Base-by-base conservation (phyloP, 2,113 vertebrate genomes). In the Zosterops pallidus region DNA sequence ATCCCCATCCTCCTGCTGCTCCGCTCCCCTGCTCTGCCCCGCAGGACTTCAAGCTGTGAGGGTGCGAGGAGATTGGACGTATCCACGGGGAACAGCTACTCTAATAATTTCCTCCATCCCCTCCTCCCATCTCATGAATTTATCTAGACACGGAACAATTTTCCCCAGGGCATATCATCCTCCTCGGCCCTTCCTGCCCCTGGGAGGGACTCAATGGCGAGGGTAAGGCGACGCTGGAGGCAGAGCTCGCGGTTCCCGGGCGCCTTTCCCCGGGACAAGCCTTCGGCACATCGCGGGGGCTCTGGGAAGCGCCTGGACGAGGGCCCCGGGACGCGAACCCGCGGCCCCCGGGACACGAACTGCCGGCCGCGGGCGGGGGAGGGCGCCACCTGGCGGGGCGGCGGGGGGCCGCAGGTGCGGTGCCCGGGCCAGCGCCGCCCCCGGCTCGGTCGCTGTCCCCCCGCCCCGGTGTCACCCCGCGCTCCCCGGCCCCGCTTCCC, bases 71-170 rank as follows among this genome's bases (percentile, higher is more conserved):
- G 16, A 29, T 4, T 0, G 24, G 9, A 18, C 4, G 3, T 10
- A 6, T 21, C 3, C 68, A 23, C 0, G 9, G 22, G 4, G 65
- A 79, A 57, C 0, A 25, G 41, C 20, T 55, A 13, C 71, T 62
- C 20, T 2, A 19, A n/a, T 8, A 1, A 16, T 41, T 41, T 39
- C 33, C 60, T 33, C 65, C 82, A 22, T 18, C 17, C 17, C 4
- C n/a, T 3, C 56, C 2, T 39, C 39, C 9, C 35, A 2, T 2
- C 5, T 16, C 52, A 53, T 3, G 44, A 49, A 55, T 25, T 39
- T 81, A 81, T 37, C 68, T 42, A 76, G 64, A 74, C 88, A 59
- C 5, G 18, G 63, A 63, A 76, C 42, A 41, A 42, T 59, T 63
- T 35, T 18, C 53, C 63, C 17, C 14, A 4, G 35, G 46, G 64